Evolutionary conservation across 2,797 vertebrate species (phyloP).

Genomic region (Eupleurogrammus muticus): DNA sequence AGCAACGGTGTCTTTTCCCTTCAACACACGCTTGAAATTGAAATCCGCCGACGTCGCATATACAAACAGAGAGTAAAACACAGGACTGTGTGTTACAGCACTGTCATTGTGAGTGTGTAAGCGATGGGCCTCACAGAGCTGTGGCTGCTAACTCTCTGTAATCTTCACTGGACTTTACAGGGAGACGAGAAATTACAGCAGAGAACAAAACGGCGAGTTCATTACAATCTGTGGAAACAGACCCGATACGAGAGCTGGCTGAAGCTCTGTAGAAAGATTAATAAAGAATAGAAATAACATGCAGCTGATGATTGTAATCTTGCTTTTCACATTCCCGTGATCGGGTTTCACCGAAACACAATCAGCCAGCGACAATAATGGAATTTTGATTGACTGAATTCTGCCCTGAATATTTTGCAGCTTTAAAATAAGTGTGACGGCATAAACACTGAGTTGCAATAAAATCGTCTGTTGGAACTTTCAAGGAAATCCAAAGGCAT

Average conservation of each 20-base stretch:
- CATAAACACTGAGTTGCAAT: not conserved
- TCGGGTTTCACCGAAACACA: slow-evolving; percentile 9
- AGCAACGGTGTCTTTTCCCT: not conserved
- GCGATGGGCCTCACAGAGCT: no score
- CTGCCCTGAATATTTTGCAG: slow-evolving; percentile 8
- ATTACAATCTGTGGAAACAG: slow-evolving; percentile 3
- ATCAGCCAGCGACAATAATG: slow-evolving; percentile 17
- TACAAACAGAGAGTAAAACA: no score
- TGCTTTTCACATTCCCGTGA: slow-evolving; percentile 24
- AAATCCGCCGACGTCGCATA: no score
- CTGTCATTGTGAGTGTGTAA: no score
- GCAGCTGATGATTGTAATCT: slow-evolving; percentile 56
- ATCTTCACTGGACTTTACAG: not conserved
- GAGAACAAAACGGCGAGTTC: not conserved
- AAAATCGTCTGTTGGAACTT: slow-evolving; percentile 19
- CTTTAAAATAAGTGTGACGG: not conserved
- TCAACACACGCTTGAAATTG: not conserved
- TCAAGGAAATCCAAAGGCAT: not conserved
- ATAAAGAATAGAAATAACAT: slow-evolving; percentile 39
- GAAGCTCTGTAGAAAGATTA: slow-evolving; percentile 7
- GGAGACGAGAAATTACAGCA: not conserved
- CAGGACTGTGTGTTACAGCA: no score
- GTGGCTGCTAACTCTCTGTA: not conserved
- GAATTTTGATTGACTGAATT: not conserved
- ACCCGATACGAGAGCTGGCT: slow-evolving; percentile 4